A percentile compares a stretch with the other conserved stretches of the same genome.
Conservation (phyloP, 2,113 vertebrate genomes). For the Entomyzon cyanotis region DNA sequence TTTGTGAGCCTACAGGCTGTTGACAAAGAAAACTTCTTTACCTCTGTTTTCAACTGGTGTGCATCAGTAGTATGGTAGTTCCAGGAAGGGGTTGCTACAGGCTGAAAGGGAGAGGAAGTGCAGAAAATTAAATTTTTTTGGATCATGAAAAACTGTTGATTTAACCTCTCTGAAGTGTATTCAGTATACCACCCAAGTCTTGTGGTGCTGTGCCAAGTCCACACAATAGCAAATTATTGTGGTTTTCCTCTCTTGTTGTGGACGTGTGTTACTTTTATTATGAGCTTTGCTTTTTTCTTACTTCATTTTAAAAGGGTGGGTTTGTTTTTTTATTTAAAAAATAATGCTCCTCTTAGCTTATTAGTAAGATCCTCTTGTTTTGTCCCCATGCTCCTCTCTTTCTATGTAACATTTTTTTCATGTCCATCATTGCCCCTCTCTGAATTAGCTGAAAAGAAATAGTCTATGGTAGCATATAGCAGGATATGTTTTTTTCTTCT, state of each 20-base stretch:
- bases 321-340: not conserved
- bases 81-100: not conserved
- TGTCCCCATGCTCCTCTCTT: not conserved
- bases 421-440: not conserved
- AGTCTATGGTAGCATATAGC: not conserved
- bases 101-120: not conserved
- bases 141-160: not conserved
- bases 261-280: not conserved
- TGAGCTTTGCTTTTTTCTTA: not conserved
- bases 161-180: not conserved
- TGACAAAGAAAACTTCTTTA: slow-evolving; percentile 77
- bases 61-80: slow-evolving; percentile 30
- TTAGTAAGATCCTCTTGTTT: not conserved
- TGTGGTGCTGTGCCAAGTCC: not conserved
- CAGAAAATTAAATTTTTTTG: not conserved
- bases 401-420: not conserved
- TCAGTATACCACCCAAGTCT: not conserved
- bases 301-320: not conserved
- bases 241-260: not conserved
- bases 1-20: slow-evolving; percentile 83
- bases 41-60: slow-evolving; percentile 71
- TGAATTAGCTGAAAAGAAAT: not conserved
- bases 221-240: not conserved
- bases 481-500: not conserved
- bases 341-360: not conserved